Base-by-base conservation (phyloP, 2,888 invertebrate genomes). In the Pseudococcus longispinus region DNA sequence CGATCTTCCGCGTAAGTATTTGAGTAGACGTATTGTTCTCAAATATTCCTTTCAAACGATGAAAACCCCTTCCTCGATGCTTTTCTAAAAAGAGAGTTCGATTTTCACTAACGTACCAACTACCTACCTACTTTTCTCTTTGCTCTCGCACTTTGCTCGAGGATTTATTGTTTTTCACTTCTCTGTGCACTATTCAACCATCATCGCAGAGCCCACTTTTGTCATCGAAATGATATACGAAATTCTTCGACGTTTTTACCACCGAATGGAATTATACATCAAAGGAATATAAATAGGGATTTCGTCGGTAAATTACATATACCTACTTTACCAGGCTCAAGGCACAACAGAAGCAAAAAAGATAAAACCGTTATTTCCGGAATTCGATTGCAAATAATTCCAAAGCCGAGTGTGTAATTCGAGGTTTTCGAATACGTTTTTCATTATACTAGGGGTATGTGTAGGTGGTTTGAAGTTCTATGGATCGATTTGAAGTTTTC, bases 211-310 rank as follows among this genome's bases (percentile, higher is more conserved):
- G 77, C 77, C 29, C 37, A n/a, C 37, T 77, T 70, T 77, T 77
- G 32, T 77, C 77, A 77, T 37, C 15, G 32, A n/a, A 77, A 77
- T 77, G 77, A 77, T 77, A 70, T 15, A 26, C 77, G 77, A 77
- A 77, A 77, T 77, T 77, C 77, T 42, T 42, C 77, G 42, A 80
- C 23, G n/a, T 80, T 42, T 11, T 80, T 80, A 23, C 60, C 60
- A 23, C 9, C 42, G 77, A 37, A 42, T 42, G 77, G 77, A 80
- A 80, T 80, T 42, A 80, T 80, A 80, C 42, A 80, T 80, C 77
- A 80, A 80, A 80, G 77, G 42, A 80, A 80, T 80, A 42, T 42
- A 42, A 80, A 80, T 80, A n/a, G 29, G 37, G 77, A 80, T 80
- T 80, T 80, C 70, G 15, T 70, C 23, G 4, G 60, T 60, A 60